Evolutionary conservation across 2,113 vertebrate species (phyloP), one percentile per base, ranked within the genome.

Genomic region (Rhinoptilus africanus): DNA sequence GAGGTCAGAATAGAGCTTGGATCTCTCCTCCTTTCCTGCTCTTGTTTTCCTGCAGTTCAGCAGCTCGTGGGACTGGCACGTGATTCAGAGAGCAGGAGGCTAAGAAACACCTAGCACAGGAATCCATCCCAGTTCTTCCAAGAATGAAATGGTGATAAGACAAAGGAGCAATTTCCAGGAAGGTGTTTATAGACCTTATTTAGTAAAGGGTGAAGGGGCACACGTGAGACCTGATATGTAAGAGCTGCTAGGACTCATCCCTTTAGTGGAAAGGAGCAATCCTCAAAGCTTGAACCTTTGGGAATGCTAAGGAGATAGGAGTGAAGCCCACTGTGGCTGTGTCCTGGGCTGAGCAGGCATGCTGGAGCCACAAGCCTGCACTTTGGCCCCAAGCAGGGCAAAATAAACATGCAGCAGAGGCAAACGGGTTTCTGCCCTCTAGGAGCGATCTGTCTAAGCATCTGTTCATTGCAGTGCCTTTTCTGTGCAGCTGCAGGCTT

Each of bases 391-490:
- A 57, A 69, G 50, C 21, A 47, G 37, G 14, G 37, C 20, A 93
- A 75, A 75, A 78, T 32, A 78, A 64, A 54, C 2, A 2, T n/a
- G 14, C 39, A 83, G 35, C 30, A 76, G 86, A 59, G 23, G 19
- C 23, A 34, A 73, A 34, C 3, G 13, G 47, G 37, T 54, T 76
- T 66, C 35, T 77, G 50, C 45, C 16, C 27, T 84, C 12, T 32
- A 21, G 43, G 27, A 59, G 17, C 0, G 0, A 35, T 67, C 34
- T 57, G 72, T 57, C 4, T 5, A 10, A 86, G 26, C n/a, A 62
- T 71, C 22, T 71, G 11, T 59, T 63, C 51, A 35, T 34, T 88
- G 57, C n/a, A 3, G 7, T 66, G 50, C 45, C 35, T 87, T 60
- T 41, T 45, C 77, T 78, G 34, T 73, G 45, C 45, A 85, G 78